Percentiles rank a stretch among this genome's conserved stretches.
These are phyloP conservation scores for Zele albiditarsus DNA, from an alignment of 2,888 invertebrate species.

Conservation along the genomic window DNA sequence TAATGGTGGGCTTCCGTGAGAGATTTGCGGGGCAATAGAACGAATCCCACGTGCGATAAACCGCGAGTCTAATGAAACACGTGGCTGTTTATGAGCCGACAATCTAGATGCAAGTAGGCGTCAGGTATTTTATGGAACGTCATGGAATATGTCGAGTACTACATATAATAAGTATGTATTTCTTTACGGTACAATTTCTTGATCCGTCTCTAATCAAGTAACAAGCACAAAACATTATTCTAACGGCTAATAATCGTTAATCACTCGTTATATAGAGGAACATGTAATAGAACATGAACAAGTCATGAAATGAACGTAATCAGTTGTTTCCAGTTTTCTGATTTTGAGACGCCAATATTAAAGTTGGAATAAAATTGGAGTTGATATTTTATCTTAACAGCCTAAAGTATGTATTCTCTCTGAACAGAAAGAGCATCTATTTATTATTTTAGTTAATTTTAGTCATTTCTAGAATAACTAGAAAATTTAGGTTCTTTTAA, in stretches of 20 bases:
- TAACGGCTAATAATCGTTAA: conserved; percentile 24
- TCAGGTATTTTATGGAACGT: conserved; percentile 38
- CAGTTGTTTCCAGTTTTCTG: no score
- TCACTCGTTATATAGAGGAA: background rate
- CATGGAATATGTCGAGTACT: conserved; percentile 26
- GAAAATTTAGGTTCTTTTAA: no score
- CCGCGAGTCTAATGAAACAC: conserved; percentile 44
- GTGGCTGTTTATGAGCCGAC: conserved; percentile 45
- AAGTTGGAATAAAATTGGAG: no score
- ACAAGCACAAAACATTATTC: conserved; percentile 26
- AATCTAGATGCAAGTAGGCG: conserved; percentile 44
- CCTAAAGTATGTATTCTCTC: no score
- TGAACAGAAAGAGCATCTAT: no score
- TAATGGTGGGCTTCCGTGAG: conserved; percentile 21
- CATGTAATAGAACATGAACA: background rate
- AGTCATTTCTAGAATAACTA: no score
- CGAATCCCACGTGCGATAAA: conserved; percentile 44
- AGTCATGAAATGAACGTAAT: background rate
- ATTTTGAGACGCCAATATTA: no score
- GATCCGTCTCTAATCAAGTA: conserved; percentile 28
- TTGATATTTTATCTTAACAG: no score
- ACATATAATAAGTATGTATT: conserved; percentile 1
- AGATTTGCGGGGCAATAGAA: conserved; percentile 41
- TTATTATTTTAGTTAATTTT: no score
- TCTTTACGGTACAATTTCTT: background rate